Percentiles rank a stretch among this genome's conserved stretches.
These are phyloP conservation scores for Melitaea athalia DNA, from an alignment of 2,888 invertebrate genomes.

Conservation along the genomic window DNA sequence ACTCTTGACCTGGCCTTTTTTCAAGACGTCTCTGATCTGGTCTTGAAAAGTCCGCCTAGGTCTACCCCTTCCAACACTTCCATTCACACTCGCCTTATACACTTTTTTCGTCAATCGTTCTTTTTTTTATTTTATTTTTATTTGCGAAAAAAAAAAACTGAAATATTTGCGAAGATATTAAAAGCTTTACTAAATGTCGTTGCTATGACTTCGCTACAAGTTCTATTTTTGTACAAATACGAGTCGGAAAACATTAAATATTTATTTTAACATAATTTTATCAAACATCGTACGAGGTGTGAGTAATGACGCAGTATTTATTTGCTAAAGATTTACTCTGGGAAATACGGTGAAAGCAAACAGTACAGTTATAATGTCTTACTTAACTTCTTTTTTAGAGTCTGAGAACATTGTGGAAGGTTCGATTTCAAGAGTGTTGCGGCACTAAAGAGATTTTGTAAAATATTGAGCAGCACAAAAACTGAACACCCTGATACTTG, in stretches of 20 bases:
- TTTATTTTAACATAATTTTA: conserved; percentile 16
- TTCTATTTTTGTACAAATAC: conserved; percentile 10
- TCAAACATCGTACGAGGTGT: conserved; percentile 16
- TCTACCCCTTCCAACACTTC: too few relatives aligned
- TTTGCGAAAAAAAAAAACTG: neutral
- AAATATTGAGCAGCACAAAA: too few relatives aligned
- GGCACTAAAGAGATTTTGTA: neutral
- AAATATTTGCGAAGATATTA: neutral
- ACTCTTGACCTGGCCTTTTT: too few relatives aligned
- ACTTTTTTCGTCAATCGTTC: too few relatives aligned
- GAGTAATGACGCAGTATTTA: conserved; percentile 12
- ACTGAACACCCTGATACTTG: too few relatives aligned
- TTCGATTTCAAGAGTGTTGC: neutral
- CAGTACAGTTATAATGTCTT: neutral
- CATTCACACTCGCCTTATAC: too few relatives aligned
- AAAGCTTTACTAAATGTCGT: neutral
- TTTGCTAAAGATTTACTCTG: conserved; percentile 17
- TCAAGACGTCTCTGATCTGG: too few relatives aligned
- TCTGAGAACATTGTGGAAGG: neutral
- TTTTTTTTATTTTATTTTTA: too few relatives aligned
- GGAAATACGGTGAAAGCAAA: conserved; percentile 23
- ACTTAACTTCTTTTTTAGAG: neutral
- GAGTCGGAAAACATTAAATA: conserved; percentile 16
- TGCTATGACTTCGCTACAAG: neutral
- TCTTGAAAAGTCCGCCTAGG: too few relatives aligned